Percentiles rank a stretch among this genome's conserved stretches.
These are phyloP conservation scores for Babylonia areolata DNA, from an alignment of 1,140 invertebrate species.

Conservation along the genomic window DNA sequence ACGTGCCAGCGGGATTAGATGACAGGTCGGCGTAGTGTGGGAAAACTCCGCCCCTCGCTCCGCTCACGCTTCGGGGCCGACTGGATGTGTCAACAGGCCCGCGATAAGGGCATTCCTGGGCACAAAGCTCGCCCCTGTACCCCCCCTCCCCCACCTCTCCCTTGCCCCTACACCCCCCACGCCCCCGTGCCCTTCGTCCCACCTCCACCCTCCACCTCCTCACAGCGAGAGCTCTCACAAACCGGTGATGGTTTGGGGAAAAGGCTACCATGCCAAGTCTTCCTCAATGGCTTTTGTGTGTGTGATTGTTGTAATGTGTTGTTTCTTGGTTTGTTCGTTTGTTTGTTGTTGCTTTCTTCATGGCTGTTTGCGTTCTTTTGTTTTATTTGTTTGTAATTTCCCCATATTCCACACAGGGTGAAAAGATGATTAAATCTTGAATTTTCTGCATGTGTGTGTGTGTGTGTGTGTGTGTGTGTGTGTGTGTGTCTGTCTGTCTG, in stretches of 20 bases:
- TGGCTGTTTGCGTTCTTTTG: too few species aligned
- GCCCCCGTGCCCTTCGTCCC: not conserved
- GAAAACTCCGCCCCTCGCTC: conserved; percentile 61
- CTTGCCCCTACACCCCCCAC: not conserved
- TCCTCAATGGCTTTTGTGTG: too few species aligned
- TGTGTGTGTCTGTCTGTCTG: too few species aligned
- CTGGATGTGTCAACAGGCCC: conserved; percentile 57
- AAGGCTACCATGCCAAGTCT: not conserved
- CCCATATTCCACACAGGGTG: too few species aligned
- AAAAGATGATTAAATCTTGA: too few species aligned
- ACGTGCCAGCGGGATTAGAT: conserved; percentile 57
- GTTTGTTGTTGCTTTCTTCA: too few species aligned
- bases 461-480: too few species aligned
- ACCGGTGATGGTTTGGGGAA: not conserved
- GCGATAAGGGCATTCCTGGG: conserved; percentile 55
- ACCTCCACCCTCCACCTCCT: too few species aligned
- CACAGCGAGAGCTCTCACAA: not conserved
- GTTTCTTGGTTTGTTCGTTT: too few species aligned
- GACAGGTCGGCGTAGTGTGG: conserved; percentile 55
- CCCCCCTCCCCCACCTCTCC: not conserved
- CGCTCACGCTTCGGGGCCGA: conserved; percentile 42
- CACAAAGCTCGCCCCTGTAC: conserved; percentile 46
- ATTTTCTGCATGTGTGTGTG: too few species aligned
- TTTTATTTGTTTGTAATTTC: too few species aligned
- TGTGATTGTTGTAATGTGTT: too few species aligned